Evolutionary conservation across 2,888 invertebrate species (phyloP), one percentile per base, ranked within the genome.

Genomic region (Scaptomyza reducta): DNA sequence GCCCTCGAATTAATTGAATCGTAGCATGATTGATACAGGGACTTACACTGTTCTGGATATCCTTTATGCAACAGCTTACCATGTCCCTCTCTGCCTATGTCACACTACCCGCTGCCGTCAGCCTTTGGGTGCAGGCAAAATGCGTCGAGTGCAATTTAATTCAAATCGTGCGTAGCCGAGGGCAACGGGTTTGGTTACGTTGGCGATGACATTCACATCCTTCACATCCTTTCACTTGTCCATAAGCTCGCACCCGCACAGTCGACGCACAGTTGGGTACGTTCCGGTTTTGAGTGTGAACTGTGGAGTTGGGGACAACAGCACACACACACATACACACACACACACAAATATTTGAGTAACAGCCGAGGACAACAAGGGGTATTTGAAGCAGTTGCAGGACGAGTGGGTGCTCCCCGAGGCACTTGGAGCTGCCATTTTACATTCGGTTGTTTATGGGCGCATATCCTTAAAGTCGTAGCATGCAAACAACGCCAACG

Each of bases 101-200:
- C 13, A 13, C 16, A 6, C 18, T 33, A 9, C 5, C 18, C 18
- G 33, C 18, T 7, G 2, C 14, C 18, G 46, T 18, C 22, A 18
- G 49, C 35, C 22, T 50, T 10, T 35, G 35, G 46, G 57, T 67
- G 63, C 78, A 79, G 66, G 70, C 66, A 55, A 51, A 84, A 66
- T 78, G 77, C 85, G 74, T 77, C 85, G 70, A 89, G 82, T 87
- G 81, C 81, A 82, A 82, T 87, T 82, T 84, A 87, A 85, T 82
- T 87, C 82, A 82, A 87, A 82, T 82, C 76, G 87, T 84, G 81
- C 81, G 81, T 81, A 68, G 81, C 81, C 81, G 87, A 73, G 87
- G 79, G 85, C 82, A 81, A 72, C 79, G 49, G 59, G 55, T 64
- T 70, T 70, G 58, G 55, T 65, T 62, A 58, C 59, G 50, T 50